Conservation (phyloP, 2,113 vertebrate species). For the Calyptommatus sinebrachiatus region DNA sequence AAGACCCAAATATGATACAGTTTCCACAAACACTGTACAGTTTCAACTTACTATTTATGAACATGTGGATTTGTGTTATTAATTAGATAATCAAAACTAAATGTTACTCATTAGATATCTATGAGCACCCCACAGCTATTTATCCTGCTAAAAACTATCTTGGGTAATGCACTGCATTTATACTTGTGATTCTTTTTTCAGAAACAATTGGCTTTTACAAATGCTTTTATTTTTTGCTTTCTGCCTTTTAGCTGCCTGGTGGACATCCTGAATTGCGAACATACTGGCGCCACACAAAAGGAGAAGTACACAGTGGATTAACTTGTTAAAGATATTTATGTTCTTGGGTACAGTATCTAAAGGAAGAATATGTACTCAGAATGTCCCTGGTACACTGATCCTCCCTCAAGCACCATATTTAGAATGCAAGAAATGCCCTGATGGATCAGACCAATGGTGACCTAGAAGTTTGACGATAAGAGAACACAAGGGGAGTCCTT, state of each 20-base stretch:
- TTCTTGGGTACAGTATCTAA: not conserved
- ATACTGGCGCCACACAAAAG: slow-evolving; percentile 20
- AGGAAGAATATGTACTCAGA: not conserved
- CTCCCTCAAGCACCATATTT: too few species aligned
- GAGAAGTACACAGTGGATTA: slow-evolving; percentile 8
- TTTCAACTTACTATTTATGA: not conserved
- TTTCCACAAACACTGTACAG: not conserved
- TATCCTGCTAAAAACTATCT: not conserved
- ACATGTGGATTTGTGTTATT: not conserved
- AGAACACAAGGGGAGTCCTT: too few species aligned
- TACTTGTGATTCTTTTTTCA: not conserved
- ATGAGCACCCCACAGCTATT: not conserved
- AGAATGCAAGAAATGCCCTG: too few species aligned
- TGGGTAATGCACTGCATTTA: not conserved
- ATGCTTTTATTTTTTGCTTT: slow-evolving; percentile 18
- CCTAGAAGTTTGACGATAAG: too few species aligned
- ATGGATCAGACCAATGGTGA: too few species aligned
- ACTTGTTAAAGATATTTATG: not conserved
- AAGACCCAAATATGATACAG: not conserved
- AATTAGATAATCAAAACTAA: slow-evolving; percentile 4
- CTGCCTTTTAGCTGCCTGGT: not conserved
- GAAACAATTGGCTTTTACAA: not conserved
- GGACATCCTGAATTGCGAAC: not conserved
- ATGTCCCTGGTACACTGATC: too few species aligned
- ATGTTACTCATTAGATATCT: not conserved